These are phyloP conservation scores for Cyclophora albipunctata DNA, from an alignment of 2,888 invertebrate species.

Conservation along the genomic window DNA sequence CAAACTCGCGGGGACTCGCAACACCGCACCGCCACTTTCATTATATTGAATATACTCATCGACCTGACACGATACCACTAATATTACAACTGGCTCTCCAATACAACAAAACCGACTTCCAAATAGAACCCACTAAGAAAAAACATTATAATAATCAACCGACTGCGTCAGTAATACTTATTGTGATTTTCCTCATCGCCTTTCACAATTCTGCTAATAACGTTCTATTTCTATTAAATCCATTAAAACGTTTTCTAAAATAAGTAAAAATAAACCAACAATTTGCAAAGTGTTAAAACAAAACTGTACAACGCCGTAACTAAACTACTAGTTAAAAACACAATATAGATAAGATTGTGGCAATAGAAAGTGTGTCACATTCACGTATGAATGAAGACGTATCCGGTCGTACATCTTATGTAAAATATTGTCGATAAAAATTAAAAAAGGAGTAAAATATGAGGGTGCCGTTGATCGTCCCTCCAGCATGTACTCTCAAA, in stretches of 20 bases:
- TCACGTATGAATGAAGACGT: constrained; percentile 64
- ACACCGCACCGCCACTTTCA: constrained; percentile 30
- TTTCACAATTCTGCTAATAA: constrained; percentile 1
- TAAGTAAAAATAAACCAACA: constrained; percentile 6
- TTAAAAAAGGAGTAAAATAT: constrained; percentile 43
- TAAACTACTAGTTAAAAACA: constrained; percentile 53
- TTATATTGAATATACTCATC: constrained; percentile 10
- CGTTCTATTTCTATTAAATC: neutral
- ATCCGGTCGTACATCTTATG: constrained; percentile 68
- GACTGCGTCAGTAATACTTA: neutral
- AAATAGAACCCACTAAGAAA: neutral
- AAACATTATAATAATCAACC: neutral
- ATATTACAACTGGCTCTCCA: too few species aligned
- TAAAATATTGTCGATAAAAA: constrained; percentile 56
- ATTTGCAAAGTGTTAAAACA: constrained; percentile 27
- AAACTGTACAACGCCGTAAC: constrained; percentile 39
- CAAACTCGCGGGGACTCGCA: constrained; percentile 73
- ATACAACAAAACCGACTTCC: neutral
- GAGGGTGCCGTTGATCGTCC: constrained; percentile 52
- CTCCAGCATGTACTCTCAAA: constrained; percentile 75
- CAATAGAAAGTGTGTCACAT: constrained; percentile 68
- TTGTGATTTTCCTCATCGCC: constrained; percentile 1
- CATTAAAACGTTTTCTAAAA: constrained; percentile 1
- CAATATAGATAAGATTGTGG: constrained; percentile 55
- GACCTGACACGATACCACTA: too few species aligned